Conservation (phyloP, 2,113 vertebrate species). For the Eublepharis macularius region DNA sequence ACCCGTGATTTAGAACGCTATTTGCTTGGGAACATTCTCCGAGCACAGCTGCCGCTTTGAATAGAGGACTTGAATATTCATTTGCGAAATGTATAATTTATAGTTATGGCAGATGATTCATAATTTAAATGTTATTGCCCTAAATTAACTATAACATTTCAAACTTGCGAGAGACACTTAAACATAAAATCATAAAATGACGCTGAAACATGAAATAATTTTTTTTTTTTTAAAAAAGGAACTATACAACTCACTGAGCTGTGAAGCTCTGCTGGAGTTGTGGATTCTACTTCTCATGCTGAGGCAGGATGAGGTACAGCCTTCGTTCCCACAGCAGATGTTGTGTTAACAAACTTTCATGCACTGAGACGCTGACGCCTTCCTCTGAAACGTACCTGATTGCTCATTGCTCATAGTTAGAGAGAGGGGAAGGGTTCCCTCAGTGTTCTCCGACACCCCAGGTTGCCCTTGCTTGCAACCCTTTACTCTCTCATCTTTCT, state of each 20-base stretch:
- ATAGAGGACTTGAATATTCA: conserved; percentile 57
- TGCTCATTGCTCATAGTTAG: background rate
- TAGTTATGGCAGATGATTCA: conserved; percentile 64
- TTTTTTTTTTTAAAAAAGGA: too few relatives aligned
- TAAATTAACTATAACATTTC: conserved; percentile 62
- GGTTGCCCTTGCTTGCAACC: too few relatives aligned
- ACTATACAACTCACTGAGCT: background rate
- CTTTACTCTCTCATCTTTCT: too few relatives aligned
- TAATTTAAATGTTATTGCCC: conserved; percentile 71
- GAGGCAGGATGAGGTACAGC: background rate
- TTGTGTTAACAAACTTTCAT: background rate
- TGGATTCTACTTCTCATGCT: background rate
- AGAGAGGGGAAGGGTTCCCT: too few relatives aligned
- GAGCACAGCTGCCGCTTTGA: conserved; percentile 65
- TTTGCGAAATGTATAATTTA: conserved; percentile 67
- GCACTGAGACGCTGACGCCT: background rate
- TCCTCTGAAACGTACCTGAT: background rate
- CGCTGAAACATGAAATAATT: background rate
- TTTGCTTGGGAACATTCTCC: background rate
- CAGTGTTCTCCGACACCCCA: too few relatives aligned
- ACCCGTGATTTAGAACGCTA: background rate
- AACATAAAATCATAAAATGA: conserved; percentile 10
- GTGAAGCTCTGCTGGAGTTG: background rate
- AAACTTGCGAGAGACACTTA: conserved; percentile 42
- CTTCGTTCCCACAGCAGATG: background rate